Evolutionary conservation across 2,888 invertebrate genomes (phyloP).

Genomic region (Aspidapion aeneum): DNA sequence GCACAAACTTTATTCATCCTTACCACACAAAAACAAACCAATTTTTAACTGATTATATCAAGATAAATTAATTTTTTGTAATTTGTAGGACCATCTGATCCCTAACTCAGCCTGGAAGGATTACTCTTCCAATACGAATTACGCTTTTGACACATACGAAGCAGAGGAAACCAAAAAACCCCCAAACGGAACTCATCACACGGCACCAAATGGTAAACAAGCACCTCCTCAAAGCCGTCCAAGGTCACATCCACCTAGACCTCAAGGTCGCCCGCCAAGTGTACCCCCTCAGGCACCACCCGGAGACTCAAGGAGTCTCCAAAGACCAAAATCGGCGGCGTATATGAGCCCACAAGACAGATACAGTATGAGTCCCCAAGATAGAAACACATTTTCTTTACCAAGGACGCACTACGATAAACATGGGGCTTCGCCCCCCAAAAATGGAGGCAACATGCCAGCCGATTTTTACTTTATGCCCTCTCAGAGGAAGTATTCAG

Average conservation of each 20-base stretch:
- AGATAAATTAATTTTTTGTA: too few species aligned
- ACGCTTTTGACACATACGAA: slow-evolving; percentile 86
- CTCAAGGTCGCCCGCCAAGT: slow-evolving; percentile 42
- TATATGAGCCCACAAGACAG: slow-evolving; percentile 45
- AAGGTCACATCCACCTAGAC: slow-evolving; percentile 30
- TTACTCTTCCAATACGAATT: slow-evolving; percentile 82
- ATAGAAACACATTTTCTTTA: slow-evolving; percentile 70
- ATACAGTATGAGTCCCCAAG: slow-evolving; percentile 41
- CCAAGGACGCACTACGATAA: slow-evolving; percentile 62
- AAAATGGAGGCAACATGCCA: slow-evolving; percentile 52
- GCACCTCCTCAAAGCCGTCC: slow-evolving; percentile 20
- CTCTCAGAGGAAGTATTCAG: slow-evolving; percentile 89
- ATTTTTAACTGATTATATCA: too few species aligned
- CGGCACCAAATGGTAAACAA: slow-evolving; percentile 21
- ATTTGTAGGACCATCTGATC: slow-evolving; percentile 73
- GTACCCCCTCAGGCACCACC: slow-evolving; percentile 36
- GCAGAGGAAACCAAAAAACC: slow-evolving; percentile 53
- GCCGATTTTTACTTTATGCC: slow-evolving; percentile 96
- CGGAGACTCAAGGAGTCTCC: slow-evolving; percentile 61
- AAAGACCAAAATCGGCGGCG: slow-evolving; percentile 50
- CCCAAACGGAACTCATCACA: background rate
- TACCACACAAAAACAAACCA: too few species aligned
- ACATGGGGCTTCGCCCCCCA: slow-evolving; percentile 33
- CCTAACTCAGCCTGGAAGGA: slow-evolving; percentile 88
- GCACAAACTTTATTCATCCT: too few species aligned